Evolutionary conservation across 64 coral and sea anemone genomes (phyloP).

Genomic region (Astreopora myriophthalma): DNA sequence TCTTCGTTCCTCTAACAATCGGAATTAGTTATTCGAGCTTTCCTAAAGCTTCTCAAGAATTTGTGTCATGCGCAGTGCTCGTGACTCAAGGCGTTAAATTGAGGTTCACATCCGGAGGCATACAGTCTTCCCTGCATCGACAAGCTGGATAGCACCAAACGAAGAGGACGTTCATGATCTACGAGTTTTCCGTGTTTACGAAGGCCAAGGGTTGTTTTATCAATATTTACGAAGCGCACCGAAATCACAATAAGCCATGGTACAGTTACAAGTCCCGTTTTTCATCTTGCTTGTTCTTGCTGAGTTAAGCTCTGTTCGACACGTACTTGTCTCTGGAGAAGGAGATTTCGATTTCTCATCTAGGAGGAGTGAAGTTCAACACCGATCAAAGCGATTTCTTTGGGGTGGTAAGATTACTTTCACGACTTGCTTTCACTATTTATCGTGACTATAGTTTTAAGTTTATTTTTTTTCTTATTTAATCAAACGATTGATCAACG

Average conservation of each 20-base stretch:
- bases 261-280: background rate
- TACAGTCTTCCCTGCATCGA: background rate
- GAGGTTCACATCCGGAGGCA: background rate
- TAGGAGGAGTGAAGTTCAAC: background rate
- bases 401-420: background rate
- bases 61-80: background rate
- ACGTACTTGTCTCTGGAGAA: background rate
- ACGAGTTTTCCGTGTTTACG: background rate
- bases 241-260: background rate
- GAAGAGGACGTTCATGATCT: background rate
- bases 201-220: background rate
- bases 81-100: background rate
- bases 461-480: too few species aligned
- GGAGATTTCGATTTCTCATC: background rate
- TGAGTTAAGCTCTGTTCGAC: background rate
- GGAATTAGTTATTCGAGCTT: background rate
- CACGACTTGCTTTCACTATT: background rate
- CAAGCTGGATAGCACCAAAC: background rate
- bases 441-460: too few species aligned
- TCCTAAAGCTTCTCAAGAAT: conserved; percentile 32
- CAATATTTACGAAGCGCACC: background rate
- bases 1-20: background rate
- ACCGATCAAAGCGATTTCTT: conserved; percentile 1
- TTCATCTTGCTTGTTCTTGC: background rate
- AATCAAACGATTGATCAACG: too few species aligned